Evolutionary conservation across 2,113 vertebrate species (phyloP).

Genomic region (Gymnarchus niloticus): DNA sequence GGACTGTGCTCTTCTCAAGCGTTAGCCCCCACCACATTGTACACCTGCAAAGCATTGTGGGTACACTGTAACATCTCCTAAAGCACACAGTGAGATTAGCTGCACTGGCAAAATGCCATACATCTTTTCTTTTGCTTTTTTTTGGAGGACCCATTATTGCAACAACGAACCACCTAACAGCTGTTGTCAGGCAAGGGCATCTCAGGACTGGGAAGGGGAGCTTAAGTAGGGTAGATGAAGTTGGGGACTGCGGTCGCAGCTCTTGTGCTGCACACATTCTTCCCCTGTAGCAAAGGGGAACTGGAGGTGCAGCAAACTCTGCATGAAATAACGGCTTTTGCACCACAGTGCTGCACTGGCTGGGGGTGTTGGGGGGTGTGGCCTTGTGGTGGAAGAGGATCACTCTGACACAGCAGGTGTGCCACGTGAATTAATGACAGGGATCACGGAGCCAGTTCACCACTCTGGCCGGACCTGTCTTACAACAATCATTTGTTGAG

Average conservation of each 20-base stretch:
- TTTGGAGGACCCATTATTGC: background rate
- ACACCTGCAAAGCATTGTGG: constrained; percentile 15
- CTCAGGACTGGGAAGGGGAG: background rate
- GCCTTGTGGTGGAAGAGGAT: background rate
- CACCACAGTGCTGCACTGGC: constrained; percentile 3
- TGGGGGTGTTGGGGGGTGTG: background rate
- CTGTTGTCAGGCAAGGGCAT: constrained; percentile 11
- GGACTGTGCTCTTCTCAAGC: background rate
- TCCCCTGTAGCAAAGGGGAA: constrained; percentile 21
- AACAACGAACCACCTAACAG: constrained; percentile 18
- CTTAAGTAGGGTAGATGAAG: background rate
- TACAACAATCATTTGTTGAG: background rate
- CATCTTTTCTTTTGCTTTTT: background rate
- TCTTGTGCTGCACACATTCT: background rate
- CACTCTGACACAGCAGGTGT: constrained; percentile 18
- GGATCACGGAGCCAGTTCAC: background rate
- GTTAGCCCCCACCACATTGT: background rate
- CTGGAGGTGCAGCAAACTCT: background rate
- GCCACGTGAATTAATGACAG: background rate
- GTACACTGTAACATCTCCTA: background rate
- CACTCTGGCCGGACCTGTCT: background rate
- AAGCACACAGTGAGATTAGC: background rate
- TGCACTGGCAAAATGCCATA: background rate
- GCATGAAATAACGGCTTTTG: constrained; percentile 16
- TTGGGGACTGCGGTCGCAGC: constrained; percentile 15